A percentile compares a stretch with the other conserved stretches of the same genome.
Conservation (phyloP, 2,888 invertebrate genomes). For the Brenthis daphne region DNA sequence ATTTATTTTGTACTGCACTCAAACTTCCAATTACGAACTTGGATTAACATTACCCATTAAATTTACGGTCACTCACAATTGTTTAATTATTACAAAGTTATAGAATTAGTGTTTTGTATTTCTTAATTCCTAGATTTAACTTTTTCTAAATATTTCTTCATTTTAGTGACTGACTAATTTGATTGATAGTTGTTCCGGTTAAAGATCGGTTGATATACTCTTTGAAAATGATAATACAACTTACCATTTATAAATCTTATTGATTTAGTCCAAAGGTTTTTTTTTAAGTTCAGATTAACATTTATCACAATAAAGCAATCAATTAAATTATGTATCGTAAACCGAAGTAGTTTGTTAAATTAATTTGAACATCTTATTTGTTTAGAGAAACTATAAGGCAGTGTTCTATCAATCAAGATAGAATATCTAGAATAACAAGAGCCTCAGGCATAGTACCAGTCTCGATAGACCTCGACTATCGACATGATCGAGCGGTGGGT, state of each 20-base stretch:
- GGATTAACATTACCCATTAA: slow-evolving; percentile 13
- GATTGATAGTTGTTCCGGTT: no score
- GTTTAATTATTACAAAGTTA: not conserved
- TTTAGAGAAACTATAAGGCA: not conserved
- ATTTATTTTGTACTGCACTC: slow-evolving; percentile 10
- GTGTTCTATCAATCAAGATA: not conserved
- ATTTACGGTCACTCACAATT: slow-evolving; percentile 10
- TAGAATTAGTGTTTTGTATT: not conserved
- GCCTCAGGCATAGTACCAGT: slow-evolving; percentile 18
- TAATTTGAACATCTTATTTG: not conserved
- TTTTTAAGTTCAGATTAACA: no score
- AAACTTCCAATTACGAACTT: slow-evolving; percentile 17
- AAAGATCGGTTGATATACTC: no score
- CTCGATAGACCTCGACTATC: slow-evolving; percentile 14
- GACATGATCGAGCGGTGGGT: slow-evolving; percentile 31
- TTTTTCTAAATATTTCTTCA: no score
- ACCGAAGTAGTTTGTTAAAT: no score
- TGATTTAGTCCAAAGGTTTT: no score
- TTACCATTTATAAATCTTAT: no score
- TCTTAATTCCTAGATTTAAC: no score
- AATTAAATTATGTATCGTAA: no score
- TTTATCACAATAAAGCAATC: no score
- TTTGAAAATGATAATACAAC: no score
- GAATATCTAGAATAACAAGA: not conserved
- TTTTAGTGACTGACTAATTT: no score